Conservation (phyloP, 2,888 invertebrate genomes). For the Pimpla rufipes region DNA sequence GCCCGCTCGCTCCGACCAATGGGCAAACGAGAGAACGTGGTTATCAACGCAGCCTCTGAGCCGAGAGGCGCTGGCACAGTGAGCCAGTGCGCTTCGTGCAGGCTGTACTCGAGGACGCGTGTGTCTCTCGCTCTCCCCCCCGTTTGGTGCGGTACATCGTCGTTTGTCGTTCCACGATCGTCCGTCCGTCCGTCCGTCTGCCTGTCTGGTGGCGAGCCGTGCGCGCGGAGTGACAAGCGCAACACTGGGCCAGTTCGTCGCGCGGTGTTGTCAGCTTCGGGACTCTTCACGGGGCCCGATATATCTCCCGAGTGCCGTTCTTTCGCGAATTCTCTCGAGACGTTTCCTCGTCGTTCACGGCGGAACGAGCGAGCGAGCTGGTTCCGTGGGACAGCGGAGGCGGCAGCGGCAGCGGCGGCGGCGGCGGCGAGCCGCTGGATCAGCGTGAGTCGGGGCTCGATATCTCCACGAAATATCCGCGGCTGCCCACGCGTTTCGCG, state of each 20-base stretch:
- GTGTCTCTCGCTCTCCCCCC: constrained; percentile 33
- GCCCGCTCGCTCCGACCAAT: constrained; percentile 23
- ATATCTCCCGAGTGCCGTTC: background rate
- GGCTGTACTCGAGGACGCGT: constrained; percentile 48
- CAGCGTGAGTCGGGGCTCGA: background rate
- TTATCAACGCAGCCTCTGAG: constrained; percentile 58
- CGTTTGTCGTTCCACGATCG: constrained; percentile 9
- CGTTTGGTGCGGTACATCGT: background rate
- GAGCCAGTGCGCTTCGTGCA: constrained; percentile 66
- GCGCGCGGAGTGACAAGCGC: background rate
- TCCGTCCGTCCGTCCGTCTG: constrained; percentile 25
- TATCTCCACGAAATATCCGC: background rate
- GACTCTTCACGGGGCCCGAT: constrained; percentile 11
- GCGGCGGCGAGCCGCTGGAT: background rate
- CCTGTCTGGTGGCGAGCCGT: constrained; percentile 15
- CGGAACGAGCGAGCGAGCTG: too few species aligned
- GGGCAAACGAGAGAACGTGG: background rate
- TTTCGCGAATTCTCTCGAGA: background rate
- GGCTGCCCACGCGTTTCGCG: constrained; percentile 31
- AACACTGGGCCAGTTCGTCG: background rate
- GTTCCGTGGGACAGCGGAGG: too few species aligned
- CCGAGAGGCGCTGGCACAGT: constrained; percentile 43
- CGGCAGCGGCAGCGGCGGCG: background rate
- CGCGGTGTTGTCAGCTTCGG: background rate
- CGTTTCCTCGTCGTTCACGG: background rate